A percentile compares a stretch with the other conserved stretches of the same genome.
Conservation (phyloP, 2,113 vertebrate genomes). For the Myodes glareolus region DNA sequence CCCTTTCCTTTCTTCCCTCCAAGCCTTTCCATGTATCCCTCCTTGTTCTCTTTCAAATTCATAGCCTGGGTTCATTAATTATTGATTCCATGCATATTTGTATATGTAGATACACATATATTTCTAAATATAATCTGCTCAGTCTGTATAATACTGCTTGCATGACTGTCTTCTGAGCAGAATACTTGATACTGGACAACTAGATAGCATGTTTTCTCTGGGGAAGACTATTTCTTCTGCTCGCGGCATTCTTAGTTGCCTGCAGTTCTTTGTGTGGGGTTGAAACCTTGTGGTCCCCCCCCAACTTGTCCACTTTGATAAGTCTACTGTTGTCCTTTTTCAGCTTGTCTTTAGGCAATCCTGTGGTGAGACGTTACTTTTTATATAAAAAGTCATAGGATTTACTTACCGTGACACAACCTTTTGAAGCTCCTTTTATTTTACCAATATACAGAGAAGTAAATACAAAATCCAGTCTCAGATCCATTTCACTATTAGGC, state of each 20-base stretch:
- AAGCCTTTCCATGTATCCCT: neutral
- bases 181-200: neutral
- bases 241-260: neutral
- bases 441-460: conserved; percentile 85
- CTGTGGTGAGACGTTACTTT: neutral
- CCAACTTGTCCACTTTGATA: neutral
- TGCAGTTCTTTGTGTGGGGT: neutral
- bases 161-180: neutral
- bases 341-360: neutral
- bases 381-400: neutral
- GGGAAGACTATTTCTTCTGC: neutral
- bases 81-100: neutral
- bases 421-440: conserved; percentile 83
- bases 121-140: neutral
- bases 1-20: neutral
- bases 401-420: conserved; percentile 85
- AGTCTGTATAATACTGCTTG: neutral
- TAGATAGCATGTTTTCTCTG: neutral
- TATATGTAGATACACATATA: neutral
- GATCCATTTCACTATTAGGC: conserved; percentile 67
- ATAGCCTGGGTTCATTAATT: neutral
- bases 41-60: neutral
- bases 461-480: conserved; percentile 83
- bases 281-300: neutral
- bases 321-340: neutral